These are phyloP conservation scores for Lasioglossum oenotherae DNA, from an alignment of 2,888 invertebrate genomes.

Conservation along the genomic window DNA sequence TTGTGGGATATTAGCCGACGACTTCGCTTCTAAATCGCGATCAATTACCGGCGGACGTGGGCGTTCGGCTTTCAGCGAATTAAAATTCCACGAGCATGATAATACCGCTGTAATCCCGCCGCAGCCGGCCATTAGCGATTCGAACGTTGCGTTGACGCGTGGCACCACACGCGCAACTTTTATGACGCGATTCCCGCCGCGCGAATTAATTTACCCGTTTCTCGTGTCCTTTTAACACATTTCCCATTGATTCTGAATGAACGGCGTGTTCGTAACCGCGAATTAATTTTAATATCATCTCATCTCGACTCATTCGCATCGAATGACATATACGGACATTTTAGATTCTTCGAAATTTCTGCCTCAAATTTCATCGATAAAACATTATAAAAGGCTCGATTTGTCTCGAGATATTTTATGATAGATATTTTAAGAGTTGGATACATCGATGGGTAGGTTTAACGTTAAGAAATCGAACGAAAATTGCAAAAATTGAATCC, in stretches of 20 bases:
- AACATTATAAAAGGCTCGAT: not conserved
- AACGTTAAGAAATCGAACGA: no score
- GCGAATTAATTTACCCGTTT: not conserved
- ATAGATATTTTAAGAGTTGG: not conserved
- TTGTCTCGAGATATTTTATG: not conserved
- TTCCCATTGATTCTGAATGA: not conserved
- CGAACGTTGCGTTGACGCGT: not conserved
- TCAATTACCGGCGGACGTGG: slow-evolving; percentile 51
- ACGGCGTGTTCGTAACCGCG: not conserved
- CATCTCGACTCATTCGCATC: not conserved
- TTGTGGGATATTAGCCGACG: slow-evolving; percentile 47
- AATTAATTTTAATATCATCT: not conserved
- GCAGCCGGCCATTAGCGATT: slow-evolving; percentile 14
- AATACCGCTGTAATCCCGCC: slow-evolving; percentile 30
- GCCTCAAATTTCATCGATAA: no score
- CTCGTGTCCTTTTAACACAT: not conserved
- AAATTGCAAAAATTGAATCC: not conserved
- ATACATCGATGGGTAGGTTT: not conserved
- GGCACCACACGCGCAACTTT: not conserved
- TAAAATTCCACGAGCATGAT: slow-evolving; percentile 45
- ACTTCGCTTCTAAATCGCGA: slow-evolving; percentile 55
- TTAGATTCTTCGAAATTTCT: not conserved
- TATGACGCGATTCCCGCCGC: not conserved
- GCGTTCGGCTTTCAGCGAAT: slow-evolving; percentile 44
- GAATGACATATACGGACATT: not conserved